These are phyloP conservation scores for Charaxes varanes DNA, from an alignment of 1,140 invertebrate species.

Conservation along the genomic window DNA sequence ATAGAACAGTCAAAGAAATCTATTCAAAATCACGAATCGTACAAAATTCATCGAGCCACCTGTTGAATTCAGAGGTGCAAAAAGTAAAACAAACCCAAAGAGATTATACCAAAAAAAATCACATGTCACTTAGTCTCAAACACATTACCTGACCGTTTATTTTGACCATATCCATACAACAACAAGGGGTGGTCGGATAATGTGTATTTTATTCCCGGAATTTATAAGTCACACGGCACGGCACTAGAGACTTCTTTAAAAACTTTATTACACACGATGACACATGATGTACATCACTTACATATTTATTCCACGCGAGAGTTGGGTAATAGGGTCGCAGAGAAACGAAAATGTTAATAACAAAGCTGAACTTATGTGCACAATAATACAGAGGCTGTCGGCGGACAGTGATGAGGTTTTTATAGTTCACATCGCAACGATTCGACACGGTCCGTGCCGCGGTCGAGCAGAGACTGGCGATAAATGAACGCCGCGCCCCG, in stretches of 20 bases:
- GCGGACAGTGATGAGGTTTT: constrained; percentile 56
- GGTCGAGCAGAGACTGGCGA: constrained; percentile 56
- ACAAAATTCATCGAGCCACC: constrained; percentile 6
- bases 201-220: constrained; percentile 18
- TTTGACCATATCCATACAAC: constrained; percentile 44
- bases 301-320: constrained; percentile 36
- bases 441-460: constrained; percentile 60
- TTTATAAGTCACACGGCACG: constrained; percentile 37
- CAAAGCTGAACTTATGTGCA: constrained; percentile 42
- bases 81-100: constrained; percentile 8
- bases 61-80: constrained; percentile 9
- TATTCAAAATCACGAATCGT: neutral
- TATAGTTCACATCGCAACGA: constrained; percentile 69
- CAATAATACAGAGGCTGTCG: constrained; percentile 62
- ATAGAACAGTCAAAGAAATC: too few species aligned
- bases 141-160: constrained; percentile 32
- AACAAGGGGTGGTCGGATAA: constrained; percentile 10
- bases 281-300: constrained; percentile 61
- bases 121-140: constrained; percentile 1
- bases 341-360: constrained; percentile 46
- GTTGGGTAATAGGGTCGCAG: constrained; percentile 17
- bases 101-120: constrained; percentile 2
- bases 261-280: constrained; percentile 44
- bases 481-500: constrained; percentile 8
- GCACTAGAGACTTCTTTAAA: constrained; percentile 31